Evolutionary conservation across 2,797 vertebrate species (phyloP), one percentile per base, ranked within the genome.

Genomic region (Atherinosoma microstoma): DNA sequence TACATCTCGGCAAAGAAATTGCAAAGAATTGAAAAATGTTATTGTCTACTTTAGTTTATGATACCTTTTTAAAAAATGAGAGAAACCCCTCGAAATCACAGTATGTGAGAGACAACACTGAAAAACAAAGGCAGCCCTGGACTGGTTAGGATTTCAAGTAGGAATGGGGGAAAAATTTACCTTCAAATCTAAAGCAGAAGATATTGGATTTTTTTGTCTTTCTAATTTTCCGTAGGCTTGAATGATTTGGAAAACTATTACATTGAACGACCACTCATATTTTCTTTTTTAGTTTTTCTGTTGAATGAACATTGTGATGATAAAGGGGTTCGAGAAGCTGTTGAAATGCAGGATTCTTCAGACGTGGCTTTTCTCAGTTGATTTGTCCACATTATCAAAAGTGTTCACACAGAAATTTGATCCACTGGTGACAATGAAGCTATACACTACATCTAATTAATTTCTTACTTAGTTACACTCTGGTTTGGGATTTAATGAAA

Each of bases 361-460:
- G 60, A 42, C 24, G 12, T 62, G 56, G 56, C 38, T 36, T 69
- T 64, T 61, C 42, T 60, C 34, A 45, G 16, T 45, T 15, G 35
- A 27, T 56, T 69, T 22, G 29, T 56, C 40, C 35, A 47, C 9
- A n/a, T 35, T 27, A 61, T 49, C 36, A 2, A 64, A 57, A 67
- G 51, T 3, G 71, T 72, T 59, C 35, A 53, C 67, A 68, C 24
- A n/a, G 30, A 78, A 59, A 64, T 45, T 36, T 58, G 27, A 81
- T 75, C 18, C 9, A 49, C 24, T 76, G 24, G 53, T 47, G 32
- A 64, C 11, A 63, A n/a, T n/a, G 27, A 8, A 54, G 0, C 6
- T 61, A 36, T 36, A n/a, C 22, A 18, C 36, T 22, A 57, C 60
- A 53, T 51, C 8, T 63, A 9, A 32, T 3, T 40, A 12, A 32